Conservation (phyloP, 2,797 vertebrate species). For the Vipera ursinii region DNA sequence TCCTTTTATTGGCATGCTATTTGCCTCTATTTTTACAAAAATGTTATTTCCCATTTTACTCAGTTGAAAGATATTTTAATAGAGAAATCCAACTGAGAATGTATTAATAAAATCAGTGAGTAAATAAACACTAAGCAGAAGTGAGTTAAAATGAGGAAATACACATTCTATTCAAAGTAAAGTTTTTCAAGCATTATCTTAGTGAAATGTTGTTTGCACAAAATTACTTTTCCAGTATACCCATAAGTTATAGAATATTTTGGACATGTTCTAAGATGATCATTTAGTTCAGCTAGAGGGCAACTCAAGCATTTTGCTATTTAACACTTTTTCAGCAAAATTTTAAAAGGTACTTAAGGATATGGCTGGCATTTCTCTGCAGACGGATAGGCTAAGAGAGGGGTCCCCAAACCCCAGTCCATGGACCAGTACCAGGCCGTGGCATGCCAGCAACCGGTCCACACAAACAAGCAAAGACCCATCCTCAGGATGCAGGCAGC, state of each 20-base stretch:
- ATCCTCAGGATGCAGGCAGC: no score
- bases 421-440: no score
- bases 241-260: background rate
- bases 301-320: background rate
- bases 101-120: background rate
- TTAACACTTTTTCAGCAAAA: background rate
- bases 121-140: background rate
- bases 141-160: background rate
- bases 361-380: background rate
- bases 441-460: no score
- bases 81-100: background rate
- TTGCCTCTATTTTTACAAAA: background rate
- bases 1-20: background rate
- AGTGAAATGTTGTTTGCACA: background rate
- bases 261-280: no score
- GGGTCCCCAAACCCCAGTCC: no score
- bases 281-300: background rate
- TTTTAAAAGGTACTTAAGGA: background rate
- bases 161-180: background rate
- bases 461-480: no score
- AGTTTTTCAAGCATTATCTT: background rate
- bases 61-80: background rate
- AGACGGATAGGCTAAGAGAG: background rate
- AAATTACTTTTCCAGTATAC: background rate
- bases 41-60: background rate